Base-by-base conservation (phyloP, 2,888 invertebrate genomes). In the Sthenelais limicola region DNA sequence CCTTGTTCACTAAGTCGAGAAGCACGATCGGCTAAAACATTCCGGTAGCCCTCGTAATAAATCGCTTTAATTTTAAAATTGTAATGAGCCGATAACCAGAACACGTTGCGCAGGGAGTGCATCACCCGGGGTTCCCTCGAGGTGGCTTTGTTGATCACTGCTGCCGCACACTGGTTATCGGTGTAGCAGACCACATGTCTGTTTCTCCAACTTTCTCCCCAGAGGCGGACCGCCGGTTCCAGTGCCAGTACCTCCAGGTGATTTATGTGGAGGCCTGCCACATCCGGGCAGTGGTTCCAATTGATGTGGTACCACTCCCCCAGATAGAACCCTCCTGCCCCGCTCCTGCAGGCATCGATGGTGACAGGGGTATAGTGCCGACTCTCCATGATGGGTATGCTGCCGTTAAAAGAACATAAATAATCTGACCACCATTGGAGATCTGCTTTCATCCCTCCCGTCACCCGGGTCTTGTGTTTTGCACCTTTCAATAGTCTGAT, bases 91-190 rank as follows among this genome's bases (percentile, higher is more conserved):
- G 33, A 28, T 15, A 51, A 18, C 52, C 69, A 69, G 26, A 69
- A 51, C 7, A 69, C 7, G 9, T 3, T 1, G 9, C 69, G 1
- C 12, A 69, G 18, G 7, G 30, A 9, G 3, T 2, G 3, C 69
- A 69, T 69, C 2, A 69, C 26, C 7, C 21, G 4, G 3, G 35
- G 35, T 32, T 51, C 33, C 7, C n/a, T 24, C 9, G 52, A 56
- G n/a, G 58, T 21, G 3, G 56, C 71, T 28, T 71, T 71, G 56
- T 71, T 71, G 2, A 71, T 30, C 26, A 56, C 43, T 9, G 43
- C 58, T 7, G 38, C 32, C 1, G 71, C 56, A 1, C 18, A 21
- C 47, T 43, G 28, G 30, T 56, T 71, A 47, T 71, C 71, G 43
- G 38, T 26, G 28, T 51, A 33, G 21, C 51, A n/a, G 7, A 52